Evolutionary conservation across 2,113 vertebrate species (phyloP).

Genomic region (Crotalus tigris): DNA sequence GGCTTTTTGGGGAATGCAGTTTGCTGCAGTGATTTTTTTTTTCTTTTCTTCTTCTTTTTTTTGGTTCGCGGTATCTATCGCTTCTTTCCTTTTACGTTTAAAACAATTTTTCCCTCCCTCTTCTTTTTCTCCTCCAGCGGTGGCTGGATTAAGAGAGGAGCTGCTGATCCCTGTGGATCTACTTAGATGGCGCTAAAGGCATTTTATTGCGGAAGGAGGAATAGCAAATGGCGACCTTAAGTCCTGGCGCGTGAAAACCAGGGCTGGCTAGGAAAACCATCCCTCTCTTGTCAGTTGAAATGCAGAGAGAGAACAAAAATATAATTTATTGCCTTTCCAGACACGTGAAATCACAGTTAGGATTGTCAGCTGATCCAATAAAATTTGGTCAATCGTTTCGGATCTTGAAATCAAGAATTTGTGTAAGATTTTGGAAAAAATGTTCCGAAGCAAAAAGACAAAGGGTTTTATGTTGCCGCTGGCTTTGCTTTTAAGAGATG

Average conservation of each 20-base stretch:
- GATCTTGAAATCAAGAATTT: background rate
- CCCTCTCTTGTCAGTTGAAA: background rate
- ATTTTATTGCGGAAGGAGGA: background rate
- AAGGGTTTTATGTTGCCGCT: background rate
- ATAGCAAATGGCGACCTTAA: background rate
- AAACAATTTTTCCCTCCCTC: no score
- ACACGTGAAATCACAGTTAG: background rate
- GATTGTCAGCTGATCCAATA: background rate
- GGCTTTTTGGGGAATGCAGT: constrained; percentile 8
- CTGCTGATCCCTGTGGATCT: background rate
- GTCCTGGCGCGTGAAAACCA: background rate
- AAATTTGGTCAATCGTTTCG: background rate
- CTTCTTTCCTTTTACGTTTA: background rate
- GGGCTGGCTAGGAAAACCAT: background rate
- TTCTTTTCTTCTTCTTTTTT: background rate
- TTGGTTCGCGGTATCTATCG: background rate
- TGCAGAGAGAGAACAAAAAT: background rate
- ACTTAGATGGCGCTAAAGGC: background rate
- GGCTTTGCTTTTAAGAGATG: background rate
- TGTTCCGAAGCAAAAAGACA: background rate
- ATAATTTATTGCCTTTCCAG: background rate
- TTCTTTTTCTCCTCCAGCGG: background rate
- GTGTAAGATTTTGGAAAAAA: background rate
- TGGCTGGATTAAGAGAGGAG: background rate
- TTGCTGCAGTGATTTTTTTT: background rate